Evolutionary conservation across 2,888 invertebrate species (phyloP).

Genomic region (Pyrocoelia pectoralis): DNA sequence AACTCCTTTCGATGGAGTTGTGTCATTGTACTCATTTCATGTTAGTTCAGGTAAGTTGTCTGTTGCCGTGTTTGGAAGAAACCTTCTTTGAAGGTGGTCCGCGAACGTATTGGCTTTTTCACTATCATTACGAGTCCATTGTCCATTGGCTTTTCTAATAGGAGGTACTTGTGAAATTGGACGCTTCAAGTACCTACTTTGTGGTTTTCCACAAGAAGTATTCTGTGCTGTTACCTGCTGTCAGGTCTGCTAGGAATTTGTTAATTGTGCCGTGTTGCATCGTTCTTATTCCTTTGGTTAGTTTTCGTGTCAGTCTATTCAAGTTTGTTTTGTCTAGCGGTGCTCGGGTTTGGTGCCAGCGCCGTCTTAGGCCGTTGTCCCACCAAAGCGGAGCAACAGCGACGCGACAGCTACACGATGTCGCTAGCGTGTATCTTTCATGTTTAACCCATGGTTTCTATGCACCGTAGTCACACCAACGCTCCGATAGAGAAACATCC

Average conservation of each 20-base stretch:
- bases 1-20: conserved; percentile 5
- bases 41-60: not conserved
- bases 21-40: conserved; percentile 1
- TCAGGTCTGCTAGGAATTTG: not conserved
- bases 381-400: no score
- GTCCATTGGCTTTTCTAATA: not conserved
- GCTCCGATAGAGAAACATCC: no score
- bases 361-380: no score
- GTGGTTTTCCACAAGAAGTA: not conserved
- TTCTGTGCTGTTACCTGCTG: not conserved
- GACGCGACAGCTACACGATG: no score
- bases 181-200: not conserved
- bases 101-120: conserved; percentile 7
- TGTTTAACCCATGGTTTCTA: no score
- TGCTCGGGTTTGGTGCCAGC: conserved; percentile 1
- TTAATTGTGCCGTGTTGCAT: not conserved
- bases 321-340: not conserved
- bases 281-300: not conserved
- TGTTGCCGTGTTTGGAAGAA: not conserved
- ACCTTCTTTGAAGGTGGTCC: conserved; percentile 8
- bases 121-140: conserved; percentile 7
- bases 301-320: not conserved
- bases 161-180: not conserved
- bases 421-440: no score
- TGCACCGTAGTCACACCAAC: no score